Conservation (phyloP, 2,113 vertebrate genomes). For the Cariama cristata region DNA sequence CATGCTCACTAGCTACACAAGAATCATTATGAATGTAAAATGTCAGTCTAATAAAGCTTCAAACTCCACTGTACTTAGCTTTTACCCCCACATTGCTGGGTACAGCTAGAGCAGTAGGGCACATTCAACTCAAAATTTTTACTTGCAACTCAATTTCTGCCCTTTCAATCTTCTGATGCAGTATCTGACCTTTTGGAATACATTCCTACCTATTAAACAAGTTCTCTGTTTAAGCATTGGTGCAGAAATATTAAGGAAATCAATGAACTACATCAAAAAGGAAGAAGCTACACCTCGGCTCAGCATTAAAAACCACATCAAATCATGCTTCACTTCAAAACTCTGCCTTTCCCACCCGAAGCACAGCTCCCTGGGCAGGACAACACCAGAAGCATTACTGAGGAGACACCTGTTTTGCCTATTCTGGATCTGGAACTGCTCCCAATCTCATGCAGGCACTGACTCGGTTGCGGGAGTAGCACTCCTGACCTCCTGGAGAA, state of each 20-base stretch:
- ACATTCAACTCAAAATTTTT: neutral
- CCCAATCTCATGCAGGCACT: rapidly evolving
- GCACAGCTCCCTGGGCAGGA: rapidly evolving
- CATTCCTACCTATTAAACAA: neutral
- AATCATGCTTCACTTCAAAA: neutral
- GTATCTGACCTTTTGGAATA: neutral
- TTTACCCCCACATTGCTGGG: neutral
- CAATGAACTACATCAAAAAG: neutral
- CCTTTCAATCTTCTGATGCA: neutral
- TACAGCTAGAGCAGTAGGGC: neutral
- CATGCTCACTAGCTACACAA: neutral
- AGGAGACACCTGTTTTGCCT: neutral
- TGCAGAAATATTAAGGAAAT: neutral
- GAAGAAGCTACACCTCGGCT: neutral
- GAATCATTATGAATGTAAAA: neutral
- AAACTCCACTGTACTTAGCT: neutral
- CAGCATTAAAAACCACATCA: neutral
- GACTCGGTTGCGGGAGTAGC: rapidly evolving
- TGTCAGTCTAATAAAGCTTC: neutral
- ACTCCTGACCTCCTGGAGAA: neutral
- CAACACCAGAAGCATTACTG: rapidly evolving
- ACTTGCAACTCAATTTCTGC: neutral
- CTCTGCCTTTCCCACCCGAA: rapidly evolving
- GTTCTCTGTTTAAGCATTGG: neutral
- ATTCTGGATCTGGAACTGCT: neutral